Percentiles rank a stretch among this genome's conserved stretches.
Conservation (phyloP, 2,888 invertebrate species). For the Agonopterix heracliana region DNA sequence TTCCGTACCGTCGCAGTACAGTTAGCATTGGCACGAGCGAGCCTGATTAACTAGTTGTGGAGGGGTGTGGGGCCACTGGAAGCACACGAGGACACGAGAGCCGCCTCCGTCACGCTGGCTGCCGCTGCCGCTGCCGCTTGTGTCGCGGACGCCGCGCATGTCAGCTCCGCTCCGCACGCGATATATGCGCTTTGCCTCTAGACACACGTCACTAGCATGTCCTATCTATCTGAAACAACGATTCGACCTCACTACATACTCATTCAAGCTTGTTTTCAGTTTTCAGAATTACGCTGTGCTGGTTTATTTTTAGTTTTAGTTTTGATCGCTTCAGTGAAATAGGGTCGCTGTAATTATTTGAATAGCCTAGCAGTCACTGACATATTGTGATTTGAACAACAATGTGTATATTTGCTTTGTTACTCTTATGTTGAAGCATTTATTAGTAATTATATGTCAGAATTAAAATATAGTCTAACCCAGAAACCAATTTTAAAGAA, state of each 20-base stretch:
- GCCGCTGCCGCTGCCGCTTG: conserved; percentile 15
- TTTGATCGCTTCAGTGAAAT: conserved; percentile 43
- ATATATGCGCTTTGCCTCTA: conserved; percentile 39
- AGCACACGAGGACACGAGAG: conserved; percentile 65
- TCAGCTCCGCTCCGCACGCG: conserved; percentile 23
- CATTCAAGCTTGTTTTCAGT: conserved; percentile 57
- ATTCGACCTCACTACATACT: conserved; percentile 43
- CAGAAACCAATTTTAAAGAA: too few relatives aligned
- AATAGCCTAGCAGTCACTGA: conserved; percentile 40
- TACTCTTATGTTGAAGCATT: conserved; percentile 14
- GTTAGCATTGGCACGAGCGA: conserved; percentile 12
- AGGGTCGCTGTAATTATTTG: conserved; percentile 46
- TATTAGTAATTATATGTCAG: conserved; percentile 15
- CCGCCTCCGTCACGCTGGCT: conserved; percentile 37
- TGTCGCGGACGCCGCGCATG: conserved; percentile 20
- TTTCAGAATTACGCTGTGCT: conserved; percentile 53
- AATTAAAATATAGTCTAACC: conserved; percentile 6
- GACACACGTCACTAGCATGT: conserved; percentile 17
- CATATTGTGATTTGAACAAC: conserved; percentile 28
- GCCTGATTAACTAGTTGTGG: conserved; percentile 1
- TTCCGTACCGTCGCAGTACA: conserved; percentile 18
- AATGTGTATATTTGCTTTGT: conserved; percentile 28
- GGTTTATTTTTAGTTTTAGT: conserved; percentile 50
- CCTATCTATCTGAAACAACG: conserved; percentile 12
- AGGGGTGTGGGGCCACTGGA: conserved; percentile 44